Base-by-base conservation (phyloP, 2,113 vertebrate species). In the Crypturellus undulatus region DNA sequence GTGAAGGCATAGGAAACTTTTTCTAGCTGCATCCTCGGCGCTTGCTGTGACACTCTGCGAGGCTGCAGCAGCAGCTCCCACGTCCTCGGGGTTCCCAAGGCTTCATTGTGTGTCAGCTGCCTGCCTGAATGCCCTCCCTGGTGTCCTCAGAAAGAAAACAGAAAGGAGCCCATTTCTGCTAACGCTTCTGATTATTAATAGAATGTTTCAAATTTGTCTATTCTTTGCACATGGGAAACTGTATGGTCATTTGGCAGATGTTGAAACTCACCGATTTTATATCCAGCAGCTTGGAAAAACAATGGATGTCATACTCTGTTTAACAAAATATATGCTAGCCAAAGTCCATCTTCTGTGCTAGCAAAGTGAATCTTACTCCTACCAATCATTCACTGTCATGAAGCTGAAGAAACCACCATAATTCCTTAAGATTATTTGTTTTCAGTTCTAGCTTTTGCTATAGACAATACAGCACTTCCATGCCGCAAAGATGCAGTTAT, bases 151-250 rank as follows among this genome's bases (percentile, higher is more conserved):
- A 92, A 86, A 96, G 87, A 77, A 95, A 94, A 92, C 65, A 91
- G 32, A 8, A 12, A 82, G 52, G 77, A 34, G 87, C 45, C 62
- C 17, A 78, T 95, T 97, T 97, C 83, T 83, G 79, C 89, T 11
- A 90, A 43, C 6, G 15, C 26, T 93, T 91, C 72, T 71, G 87
- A 76, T 95, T 96, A 93, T 95, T 97, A 95, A 93, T 19, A 96
- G 88, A 96, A 96, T 93, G 87, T 89, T 96, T 96, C 69, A 78
- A 80, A 90, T 93, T 92, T 96, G 91, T 95, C 95, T 86, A 59
- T 87, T 93, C 96, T 96, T 96, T 94, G 71, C 79, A 92, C 90
- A 94, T 91, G 92, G 92, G 93, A 96, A 98, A 95, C 78, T 76
- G 68, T 88, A 87, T 51, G 65, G 95, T 93, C 94, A 96, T 93